Percentiles rank a stretch among this genome's conserved stretches.
phyloP scores from a whole-genome alignment of 2,113 vertebrate genomes.

The Grammomys surdaster region DNA sequence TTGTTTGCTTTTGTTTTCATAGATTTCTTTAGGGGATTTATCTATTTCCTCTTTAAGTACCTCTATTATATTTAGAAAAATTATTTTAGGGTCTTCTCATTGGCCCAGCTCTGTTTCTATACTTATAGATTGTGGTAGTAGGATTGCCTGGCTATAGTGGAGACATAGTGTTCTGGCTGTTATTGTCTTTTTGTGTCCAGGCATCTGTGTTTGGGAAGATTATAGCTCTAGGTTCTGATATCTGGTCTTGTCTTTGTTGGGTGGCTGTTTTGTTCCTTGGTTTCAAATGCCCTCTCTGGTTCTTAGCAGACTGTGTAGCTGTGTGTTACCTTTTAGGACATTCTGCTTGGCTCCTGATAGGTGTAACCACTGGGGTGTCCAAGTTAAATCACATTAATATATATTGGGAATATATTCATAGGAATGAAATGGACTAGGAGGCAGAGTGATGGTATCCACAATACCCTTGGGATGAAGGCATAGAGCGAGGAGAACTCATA shows the following conservation, averaged over 20 bases:
- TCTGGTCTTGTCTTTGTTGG: background rate
- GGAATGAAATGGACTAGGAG: background rate
- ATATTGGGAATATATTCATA: background rate
- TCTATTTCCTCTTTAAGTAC: background rate
- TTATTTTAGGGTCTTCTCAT: background rate
- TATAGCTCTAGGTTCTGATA: background rate
- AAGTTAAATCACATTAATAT: background rate
- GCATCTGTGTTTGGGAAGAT: background rate
- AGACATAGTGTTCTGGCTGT: background rate
- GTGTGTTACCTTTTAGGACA: background rate
- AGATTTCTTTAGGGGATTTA: background rate
- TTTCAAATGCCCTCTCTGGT: background rate
- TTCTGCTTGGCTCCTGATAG: background rate
- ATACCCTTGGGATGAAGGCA: background rate
- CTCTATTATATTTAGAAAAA: background rate
- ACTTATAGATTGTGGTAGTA: background rate
- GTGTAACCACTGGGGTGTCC: background rate
- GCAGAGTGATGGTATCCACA: background rate
- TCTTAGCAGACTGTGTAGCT: background rate
- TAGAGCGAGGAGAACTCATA: background rate
- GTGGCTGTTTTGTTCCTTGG: background rate
- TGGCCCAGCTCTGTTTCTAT: background rate
- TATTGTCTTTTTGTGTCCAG: background rate
- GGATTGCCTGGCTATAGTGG: background rate
- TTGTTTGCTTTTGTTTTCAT: background rate